Conservation (phyloP, 1,140 invertebrate species). For the Daktulosphaira vitifoliae region DNA sequence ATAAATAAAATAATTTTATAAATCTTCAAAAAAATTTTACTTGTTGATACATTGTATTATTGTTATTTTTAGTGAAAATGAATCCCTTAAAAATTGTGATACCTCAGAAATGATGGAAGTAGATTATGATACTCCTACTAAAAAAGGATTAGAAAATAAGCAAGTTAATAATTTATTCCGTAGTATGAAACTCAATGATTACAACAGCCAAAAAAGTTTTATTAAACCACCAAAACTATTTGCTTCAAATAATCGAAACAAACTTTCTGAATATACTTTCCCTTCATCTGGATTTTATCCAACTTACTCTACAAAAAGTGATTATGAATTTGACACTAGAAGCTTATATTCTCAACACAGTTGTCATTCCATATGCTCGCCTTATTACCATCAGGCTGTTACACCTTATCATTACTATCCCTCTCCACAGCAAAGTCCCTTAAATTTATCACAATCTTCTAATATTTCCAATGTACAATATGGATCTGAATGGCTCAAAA, state of each 20-base stretch:
- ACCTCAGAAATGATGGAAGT: constrained; percentile 23
- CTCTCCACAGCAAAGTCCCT: background rate
- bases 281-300: background rate
- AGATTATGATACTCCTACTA: background rate
- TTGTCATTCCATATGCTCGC: background rate
- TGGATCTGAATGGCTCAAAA: constrained; percentile 3
- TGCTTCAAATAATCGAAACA: background rate
- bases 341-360: constrained; percentile 1
- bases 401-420: background rate
- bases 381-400: background rate
- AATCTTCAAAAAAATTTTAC: no score
- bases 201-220: background rate
- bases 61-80: constrained; percentile 13
- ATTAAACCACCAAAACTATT: background rate
- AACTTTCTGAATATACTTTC: background rate
- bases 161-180: constrained; percentile 1
- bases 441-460: constrained; percentile 15
- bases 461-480: constrained; percentile 5
- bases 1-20: no score
- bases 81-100: constrained; percentile 9
- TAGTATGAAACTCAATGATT: constrained; percentile 6
- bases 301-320: background rate
- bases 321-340: constrained; percentile 12
- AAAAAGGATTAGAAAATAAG: background rate
- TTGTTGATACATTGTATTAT: no score